Percentiles rank a stretch among this genome's conserved stretches.
These are phyloP conservation scores for Cydia fagiglandana DNA, from an alignment of 1,140 invertebrate species.

Conservation along the genomic window DNA sequence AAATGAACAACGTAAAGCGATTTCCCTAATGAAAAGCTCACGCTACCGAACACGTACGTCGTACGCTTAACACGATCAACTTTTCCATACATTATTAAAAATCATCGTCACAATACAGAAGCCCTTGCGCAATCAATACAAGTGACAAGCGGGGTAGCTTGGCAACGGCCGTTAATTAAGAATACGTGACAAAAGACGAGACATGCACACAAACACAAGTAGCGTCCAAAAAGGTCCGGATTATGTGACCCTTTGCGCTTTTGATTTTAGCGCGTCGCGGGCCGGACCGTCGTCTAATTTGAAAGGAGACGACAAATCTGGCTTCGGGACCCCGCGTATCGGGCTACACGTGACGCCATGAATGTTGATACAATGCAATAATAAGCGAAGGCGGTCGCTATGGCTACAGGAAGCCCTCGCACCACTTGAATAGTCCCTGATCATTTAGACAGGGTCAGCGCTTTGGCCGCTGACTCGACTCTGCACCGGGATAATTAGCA, in stretches of 20 bases:
- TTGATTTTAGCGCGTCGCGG: conserved; percentile 75
- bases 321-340: conserved; percentile 73
- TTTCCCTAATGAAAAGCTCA: conserved; percentile 23
- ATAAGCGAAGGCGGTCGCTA: conserved; percentile 69
- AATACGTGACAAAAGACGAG: conserved; percentile 80
- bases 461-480: conserved; percentile 64
- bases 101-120: conserved; percentile 53
- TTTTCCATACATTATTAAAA: conserved; percentile 40
- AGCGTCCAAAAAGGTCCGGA: conserved; percentile 74
- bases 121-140: conserved; percentile 70
- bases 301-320: conserved; percentile 75
- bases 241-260: conserved; percentile 77
- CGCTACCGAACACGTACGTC: conserved; percentile 8
- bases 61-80: conserved; percentile 19
- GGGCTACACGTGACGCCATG: conserved; percentile 68
- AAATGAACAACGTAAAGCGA: conserved; percentile 14
- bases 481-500: conserved; percentile 75
- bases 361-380: conserved; percentile 76
- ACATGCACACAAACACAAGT: conserved; percentile 75
- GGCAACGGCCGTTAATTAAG: conserved; percentile 78
- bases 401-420: conserved; percentile 65
- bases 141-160: conserved; percentile 70
- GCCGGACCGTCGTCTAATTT: conserved; percentile 74
- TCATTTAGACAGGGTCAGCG: conserved; percentile 70
- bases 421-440: conserved; percentile 62